Conservation (phyloP, 2,797 vertebrate species). For the Labroides dimidiatus region DNA sequence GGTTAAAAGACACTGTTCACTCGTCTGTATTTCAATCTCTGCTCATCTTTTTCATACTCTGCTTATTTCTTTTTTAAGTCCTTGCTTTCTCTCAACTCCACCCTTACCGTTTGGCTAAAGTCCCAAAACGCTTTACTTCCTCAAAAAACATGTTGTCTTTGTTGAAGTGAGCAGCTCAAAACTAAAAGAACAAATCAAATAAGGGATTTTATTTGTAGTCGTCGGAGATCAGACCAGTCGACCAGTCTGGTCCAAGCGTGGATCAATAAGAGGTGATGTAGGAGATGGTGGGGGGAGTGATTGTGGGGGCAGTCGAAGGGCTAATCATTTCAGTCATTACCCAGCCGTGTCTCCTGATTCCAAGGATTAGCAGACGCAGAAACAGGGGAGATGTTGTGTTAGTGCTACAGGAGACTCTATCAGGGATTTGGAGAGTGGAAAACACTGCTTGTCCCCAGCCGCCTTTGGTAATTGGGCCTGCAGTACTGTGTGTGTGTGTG, state of each 20-base stretch:
- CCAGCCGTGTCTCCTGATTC: slow-evolving; percentile 69
- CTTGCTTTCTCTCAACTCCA: neutral
- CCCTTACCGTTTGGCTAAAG: neutral
- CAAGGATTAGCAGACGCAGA: slow-evolving; percentile 72
- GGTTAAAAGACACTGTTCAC: slow-evolving; percentile 45
- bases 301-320: slow-evolving; percentile 46
- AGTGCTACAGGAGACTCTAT: slow-evolving; percentile 68
- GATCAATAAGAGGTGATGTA: slow-evolving; percentile 72
- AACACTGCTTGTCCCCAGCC: slow-evolving; percentile 58
- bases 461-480: slow-evolving; percentile 62
- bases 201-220: slow-evolving; percentile 35
- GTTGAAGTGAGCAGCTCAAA: slow-evolving; percentile 5
- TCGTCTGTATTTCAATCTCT: slow-evolving; percentile 32
- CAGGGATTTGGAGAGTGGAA: slow-evolving; percentile 66
- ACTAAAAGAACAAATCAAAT: slow-evolving; percentile 22
- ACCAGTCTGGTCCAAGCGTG: slow-evolving; percentile 41
- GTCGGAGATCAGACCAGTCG: slow-evolving; percentile 29
- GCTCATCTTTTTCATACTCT: no score
- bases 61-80: neutral
- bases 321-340: slow-evolving; percentile 79
- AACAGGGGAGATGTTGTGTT: slow-evolving; percentile 72
- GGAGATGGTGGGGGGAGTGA: slow-evolving; percentile 39
- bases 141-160: neutral
- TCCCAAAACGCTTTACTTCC: neutral
- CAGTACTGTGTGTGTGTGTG: slow-evolving; percentile 15